phyloP scores from a whole-genome alignment of 2,113 vertebrate species.

The Trematocara nigrifrons region DNA sequence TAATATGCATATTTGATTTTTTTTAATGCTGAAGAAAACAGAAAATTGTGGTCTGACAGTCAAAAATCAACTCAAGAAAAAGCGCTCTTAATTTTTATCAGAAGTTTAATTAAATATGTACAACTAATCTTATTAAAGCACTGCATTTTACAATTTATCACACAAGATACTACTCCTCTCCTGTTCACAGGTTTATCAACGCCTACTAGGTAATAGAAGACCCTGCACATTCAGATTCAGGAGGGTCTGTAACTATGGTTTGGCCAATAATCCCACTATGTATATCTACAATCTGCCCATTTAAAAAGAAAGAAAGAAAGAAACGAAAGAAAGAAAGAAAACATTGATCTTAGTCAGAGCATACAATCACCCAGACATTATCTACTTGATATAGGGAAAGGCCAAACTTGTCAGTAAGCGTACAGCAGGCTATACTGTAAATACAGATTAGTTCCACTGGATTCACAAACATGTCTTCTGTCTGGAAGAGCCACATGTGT shows the following conservation, averaged over 20 bases:
- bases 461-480: not conserved
- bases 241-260: not conserved
- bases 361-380: not conserved
- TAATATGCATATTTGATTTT: not conserved
- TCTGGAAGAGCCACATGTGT: not conserved
- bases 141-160: constrained; percentile 43
- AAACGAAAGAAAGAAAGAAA: not conserved
- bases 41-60: not conserved
- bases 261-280: not conserved
- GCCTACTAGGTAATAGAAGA: not conserved
- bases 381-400: not conserved
- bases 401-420: not conserved
- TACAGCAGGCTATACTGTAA: not conserved
- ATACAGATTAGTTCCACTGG: not conserved
- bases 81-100: constrained; percentile 8
- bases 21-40: not conserved
- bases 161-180: not conserved
- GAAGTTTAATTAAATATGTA: constrained; percentile 69
- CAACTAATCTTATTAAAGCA: constrained; percentile 58
- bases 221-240: not conserved
- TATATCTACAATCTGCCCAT: constrained; percentile 5
- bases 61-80: not conserved
- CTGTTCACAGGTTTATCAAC: not conserved
- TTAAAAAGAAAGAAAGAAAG: not conserved
- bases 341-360: not conserved